Percentiles rank a stretch among this genome's conserved stretches.
Evolutionary conservation across 2,797 vertebrate species (phyloP).

Genomic region (Gastrophryne carolinensis): DNA sequence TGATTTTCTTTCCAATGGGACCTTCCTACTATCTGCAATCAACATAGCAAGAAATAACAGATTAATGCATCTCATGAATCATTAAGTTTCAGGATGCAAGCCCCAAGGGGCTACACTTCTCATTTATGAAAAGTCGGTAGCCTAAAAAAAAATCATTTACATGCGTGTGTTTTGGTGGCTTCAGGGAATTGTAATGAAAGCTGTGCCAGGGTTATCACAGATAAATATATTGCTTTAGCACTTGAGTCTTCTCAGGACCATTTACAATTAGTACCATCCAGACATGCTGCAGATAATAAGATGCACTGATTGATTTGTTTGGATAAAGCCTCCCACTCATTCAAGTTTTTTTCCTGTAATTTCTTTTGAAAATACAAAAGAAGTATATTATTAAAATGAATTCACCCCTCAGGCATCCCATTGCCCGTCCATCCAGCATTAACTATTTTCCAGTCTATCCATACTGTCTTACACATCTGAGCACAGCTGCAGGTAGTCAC

Average conservation of each 20-base stretch:
- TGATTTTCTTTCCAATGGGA: no score
- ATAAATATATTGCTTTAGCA: background rate
- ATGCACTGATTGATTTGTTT: background rate
- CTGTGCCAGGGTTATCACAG: background rate
- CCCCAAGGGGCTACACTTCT: background rate
- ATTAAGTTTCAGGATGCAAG: background rate
- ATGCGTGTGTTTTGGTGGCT: background rate
- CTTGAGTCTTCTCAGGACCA: background rate
- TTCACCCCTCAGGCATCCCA: no score
- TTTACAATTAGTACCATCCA: background rate
- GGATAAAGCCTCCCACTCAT: background rate
- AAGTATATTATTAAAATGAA: no score
- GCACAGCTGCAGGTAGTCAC: no score
- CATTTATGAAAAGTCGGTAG: background rate
- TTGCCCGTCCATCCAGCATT: no score
- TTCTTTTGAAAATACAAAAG: no score
- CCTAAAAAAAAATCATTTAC: conserved; percentile 14
- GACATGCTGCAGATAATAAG: background rate
- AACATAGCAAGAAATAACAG: background rate
- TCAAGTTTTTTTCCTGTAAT: no score
- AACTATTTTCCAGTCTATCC: no score
- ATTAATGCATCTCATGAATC: background rate
- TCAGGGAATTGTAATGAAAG: background rate
- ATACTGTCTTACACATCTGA: no score
- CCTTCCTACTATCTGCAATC: no score